Evolutionary conservation across 53 echinoderm and acorn worm species (phyloP), one percentile per base, ranked within the genome.

Genomic region (Apostichopus leukothele): DNA sequence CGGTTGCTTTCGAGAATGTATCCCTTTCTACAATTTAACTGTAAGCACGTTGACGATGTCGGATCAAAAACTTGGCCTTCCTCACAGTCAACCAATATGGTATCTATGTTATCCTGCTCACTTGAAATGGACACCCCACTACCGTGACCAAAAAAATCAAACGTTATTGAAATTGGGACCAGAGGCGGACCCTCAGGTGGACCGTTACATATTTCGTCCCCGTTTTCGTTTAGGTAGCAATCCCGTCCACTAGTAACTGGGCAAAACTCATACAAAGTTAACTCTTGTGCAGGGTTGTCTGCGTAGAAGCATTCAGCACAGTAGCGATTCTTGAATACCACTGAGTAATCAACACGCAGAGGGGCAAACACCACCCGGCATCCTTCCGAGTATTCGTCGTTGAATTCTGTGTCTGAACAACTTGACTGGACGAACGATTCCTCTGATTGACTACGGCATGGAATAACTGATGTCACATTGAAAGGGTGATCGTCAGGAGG

Each of bases 61-160:
- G 79, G 79, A 79, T 79, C 79, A 79, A 51, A 79, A 4, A 79
- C 79, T 51, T 79, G 79, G 19, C 79, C 79, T 7, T 52, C 79
- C 51, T 18, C 54, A 13, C 79, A 79, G 9, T 51, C 13, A 79
- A 79, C 50, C 51, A 52, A 79, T 13, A 50, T 51, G 51, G 52
- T 53, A 52, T 79, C 79, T 51, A 79, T 39, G 16, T 79, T 53
- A 53, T 79, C 79, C 4, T 18, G n/a, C 20, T 4, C 16, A 16
- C 53, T 79, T 53, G 54, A 16, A 79, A 79, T 79, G 5, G 52
- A 79, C 18, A 79, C 79, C 8, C 79, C 79, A n/a, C 79, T 53
- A 51, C 52, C 53, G 39, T 14, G 1, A 16, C 79, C 79, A 51
- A 51, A 51, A 53, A 79, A 79, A 51, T 79, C 52, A 14, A 79